These are phyloP conservation scores for Ricordea florida DNA, from an alignment of 92 coral and sea anemone species.

Conservation along the genomic window DNA sequence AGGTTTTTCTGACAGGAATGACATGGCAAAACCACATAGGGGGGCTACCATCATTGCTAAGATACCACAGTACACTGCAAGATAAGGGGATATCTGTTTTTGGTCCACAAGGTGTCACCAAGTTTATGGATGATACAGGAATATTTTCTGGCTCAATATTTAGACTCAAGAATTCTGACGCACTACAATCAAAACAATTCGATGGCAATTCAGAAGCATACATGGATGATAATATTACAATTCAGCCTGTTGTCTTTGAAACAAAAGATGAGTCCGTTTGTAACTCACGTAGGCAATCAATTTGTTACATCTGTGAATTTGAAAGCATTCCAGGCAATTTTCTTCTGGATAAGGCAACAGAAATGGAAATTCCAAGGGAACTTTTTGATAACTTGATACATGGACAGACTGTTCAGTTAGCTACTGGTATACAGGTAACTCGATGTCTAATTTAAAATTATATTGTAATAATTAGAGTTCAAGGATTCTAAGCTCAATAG, in stretches of 20 bases:
- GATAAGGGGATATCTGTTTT: conserved; percentile 44
- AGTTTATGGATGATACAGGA: conserved; percentile 45
- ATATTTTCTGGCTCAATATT: conserved; percentile 41
- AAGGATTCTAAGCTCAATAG: no score
- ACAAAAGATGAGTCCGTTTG: not conserved
- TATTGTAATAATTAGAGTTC: no score
- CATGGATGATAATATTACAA: conserved; percentile 59
- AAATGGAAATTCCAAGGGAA: conserved; percentile 61
- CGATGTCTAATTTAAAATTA: no score
- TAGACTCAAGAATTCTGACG: not conserved
- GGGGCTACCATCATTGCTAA: conserved; percentile 69
- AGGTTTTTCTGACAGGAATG: conserved; percentile 74
- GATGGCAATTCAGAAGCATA: not conserved
- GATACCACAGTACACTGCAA: conserved; percentile 31
- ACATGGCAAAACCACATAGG: conserved; percentile 75
- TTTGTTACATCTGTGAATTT: conserved; percentile 79
- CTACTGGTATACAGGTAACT: conserved; percentile 68
- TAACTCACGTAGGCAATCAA: conserved; percentile 9
- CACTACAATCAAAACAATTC: not conserved
- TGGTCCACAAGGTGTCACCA: conserved; percentile 66
- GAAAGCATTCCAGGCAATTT: conserved; percentile 71
- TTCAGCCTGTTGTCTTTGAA: conserved; percentile 45
- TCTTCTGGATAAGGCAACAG: conserved; percentile 62
- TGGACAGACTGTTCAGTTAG: conserved; percentile 56
- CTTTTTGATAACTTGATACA: conserved; percentile 44